A percentile compares a stretch with the other conserved stretches of the same genome.
Evolutionary conservation across 2,797 vertebrate species (phyloP).

Genomic region (Ctenopoma kingsleyae): DNA sequence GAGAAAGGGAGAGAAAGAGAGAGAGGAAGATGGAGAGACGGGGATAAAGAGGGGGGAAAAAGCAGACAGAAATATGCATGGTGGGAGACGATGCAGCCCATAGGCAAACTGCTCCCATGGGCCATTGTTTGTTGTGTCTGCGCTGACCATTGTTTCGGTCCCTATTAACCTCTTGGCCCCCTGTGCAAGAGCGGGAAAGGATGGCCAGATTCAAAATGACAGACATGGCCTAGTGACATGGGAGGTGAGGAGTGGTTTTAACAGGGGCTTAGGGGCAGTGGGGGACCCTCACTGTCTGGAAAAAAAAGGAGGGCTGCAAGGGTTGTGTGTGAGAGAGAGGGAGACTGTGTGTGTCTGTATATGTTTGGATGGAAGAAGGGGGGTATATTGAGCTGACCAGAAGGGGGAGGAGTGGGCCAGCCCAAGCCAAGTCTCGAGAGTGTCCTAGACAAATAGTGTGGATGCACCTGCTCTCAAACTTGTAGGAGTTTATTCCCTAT

Average conservation of each 20-base stretch:
- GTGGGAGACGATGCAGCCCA: conserved; percentile 65
- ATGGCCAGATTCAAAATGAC: conserved; percentile 83
- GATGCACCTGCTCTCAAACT: conserved; percentile 42
- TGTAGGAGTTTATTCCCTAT: background rate
- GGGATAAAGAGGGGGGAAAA: conserved; percentile 23
- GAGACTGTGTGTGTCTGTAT: conserved; percentile 36
- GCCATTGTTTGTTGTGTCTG: conserved; percentile 87
- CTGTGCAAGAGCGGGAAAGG: conserved; percentile 86
- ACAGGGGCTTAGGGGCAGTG: conserved; percentile 71
- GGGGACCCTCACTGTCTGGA: conserved; percentile 82
- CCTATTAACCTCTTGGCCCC: conserved; percentile 89
- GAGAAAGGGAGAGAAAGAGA: conserved; percentile 28
- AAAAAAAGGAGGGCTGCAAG: conserved; percentile 8
- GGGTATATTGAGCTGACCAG: conserved; percentile 54
- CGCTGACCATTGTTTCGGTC: conserved; percentile 83
- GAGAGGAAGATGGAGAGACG: conserved; percentile 25
- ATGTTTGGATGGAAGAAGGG: conserved; percentile 26
- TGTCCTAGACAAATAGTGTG: conserved; percentile 83
- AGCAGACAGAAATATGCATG: conserved; percentile 45
- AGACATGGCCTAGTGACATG: conserved; percentile 83
- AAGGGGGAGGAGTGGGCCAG: conserved; percentile 63
- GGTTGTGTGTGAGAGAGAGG: conserved; percentile 28
- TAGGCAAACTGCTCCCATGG: conserved; percentile 80
- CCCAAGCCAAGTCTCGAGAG: conserved; percentile 74
- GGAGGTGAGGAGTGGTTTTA: conserved; percentile 76